phyloP scores from a whole-genome alignment of 1,140 invertebrate genomes.

The Oscheius sp. region DNA sequence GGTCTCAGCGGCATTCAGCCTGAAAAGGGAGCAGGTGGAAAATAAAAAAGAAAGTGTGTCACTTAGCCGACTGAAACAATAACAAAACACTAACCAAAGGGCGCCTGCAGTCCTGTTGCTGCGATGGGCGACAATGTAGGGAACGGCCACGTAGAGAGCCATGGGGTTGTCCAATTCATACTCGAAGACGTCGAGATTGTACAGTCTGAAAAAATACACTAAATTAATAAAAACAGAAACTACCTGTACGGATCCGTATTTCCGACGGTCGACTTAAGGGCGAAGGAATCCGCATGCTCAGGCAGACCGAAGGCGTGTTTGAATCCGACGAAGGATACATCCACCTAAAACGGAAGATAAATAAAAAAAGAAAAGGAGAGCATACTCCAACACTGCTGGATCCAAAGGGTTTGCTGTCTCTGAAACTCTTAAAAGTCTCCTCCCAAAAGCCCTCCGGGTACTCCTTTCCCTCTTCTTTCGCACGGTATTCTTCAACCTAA shows the following conservation, averaged over 20 bases:
- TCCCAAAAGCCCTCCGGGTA: constrained; percentile 85
- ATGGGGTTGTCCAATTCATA: constrained; percentile 90
- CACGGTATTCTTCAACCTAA: constrained; percentile 83
- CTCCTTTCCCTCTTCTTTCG: constrained; percentile 61
- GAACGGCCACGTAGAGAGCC: constrained; percentile 92
- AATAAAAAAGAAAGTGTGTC: not conserved
- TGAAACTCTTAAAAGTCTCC: constrained; percentile 89
- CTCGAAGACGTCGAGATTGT: constrained; percentile 98
- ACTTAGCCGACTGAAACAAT: not conserved
- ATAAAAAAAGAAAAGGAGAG: not conserved
- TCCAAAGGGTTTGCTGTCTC: constrained; percentile 88
- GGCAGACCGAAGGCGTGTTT: constrained; percentile 92
- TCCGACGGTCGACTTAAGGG: constrained; percentile 77
- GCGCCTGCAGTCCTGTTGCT: constrained; percentile 77
- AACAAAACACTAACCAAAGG: constrained; percentile 72
- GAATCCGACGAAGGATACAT: constrained; percentile 86
- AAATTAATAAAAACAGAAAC: not conserved
- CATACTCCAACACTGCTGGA: constrained; percentile 42
- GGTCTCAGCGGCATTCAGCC: constrained; percentile 91
- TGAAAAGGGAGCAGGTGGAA: not conserved
- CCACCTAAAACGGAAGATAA: constrained; percentile 60
- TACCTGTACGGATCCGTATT: constrained; percentile 61
- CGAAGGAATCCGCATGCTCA: constrained; percentile 88
- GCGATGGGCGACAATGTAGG: constrained; percentile 89
- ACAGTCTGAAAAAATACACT: constrained; percentile 66